Evolutionary conservation across 2,113 vertebrate genomes (phyloP), one percentile per base, ranked within the genome.

Genomic region (Struthidea cinerea): DNA sequence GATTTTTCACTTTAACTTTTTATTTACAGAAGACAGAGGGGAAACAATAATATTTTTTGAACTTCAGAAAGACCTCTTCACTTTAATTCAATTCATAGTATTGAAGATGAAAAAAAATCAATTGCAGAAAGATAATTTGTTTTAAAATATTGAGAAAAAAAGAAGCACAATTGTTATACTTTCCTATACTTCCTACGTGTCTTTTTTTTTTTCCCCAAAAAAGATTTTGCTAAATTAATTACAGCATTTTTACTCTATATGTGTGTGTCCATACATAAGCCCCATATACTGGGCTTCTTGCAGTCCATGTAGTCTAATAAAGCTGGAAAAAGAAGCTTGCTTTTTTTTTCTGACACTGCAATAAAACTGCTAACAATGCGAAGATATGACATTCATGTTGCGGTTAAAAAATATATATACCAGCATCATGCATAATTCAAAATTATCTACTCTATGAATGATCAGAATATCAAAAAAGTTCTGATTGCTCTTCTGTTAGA

Each of bases 331-430:
- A 79, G 7, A 50, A 15, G 11, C 7, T 16, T 50, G 5, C 0
- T 27, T 15, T 13, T 26, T 56, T 79, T 52, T 42, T 55, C 39
- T 1, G 7, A 50, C 10, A 17, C 21, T 68, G 4, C 9, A 82
- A 28, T 39, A 6, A 5, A 84, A 42, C 10, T 83, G 5, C 9
- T 39, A 82, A 37, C 2, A 46, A 52, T 39, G 13, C 20, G 69
- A 77, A 87, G 6, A 35, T 59, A 21, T 4, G 6, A 28, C 3
- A 27, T 91, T 68, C 28, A 50, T 0, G 0, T 15, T 52, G 17
- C 7, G 21, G 6, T 27, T 27, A 56, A 32, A 74, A 94, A 39
- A 32, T 67, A 37, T 39, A 28, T 24, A 24, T 13, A 42, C 8
- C 39, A 49, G 3, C 3, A 28, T 63, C 11, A 74, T 67, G 8